Conservation (phyloP, 2,888 invertebrate species). For the Rambutsinella grinnellia region DNA sequence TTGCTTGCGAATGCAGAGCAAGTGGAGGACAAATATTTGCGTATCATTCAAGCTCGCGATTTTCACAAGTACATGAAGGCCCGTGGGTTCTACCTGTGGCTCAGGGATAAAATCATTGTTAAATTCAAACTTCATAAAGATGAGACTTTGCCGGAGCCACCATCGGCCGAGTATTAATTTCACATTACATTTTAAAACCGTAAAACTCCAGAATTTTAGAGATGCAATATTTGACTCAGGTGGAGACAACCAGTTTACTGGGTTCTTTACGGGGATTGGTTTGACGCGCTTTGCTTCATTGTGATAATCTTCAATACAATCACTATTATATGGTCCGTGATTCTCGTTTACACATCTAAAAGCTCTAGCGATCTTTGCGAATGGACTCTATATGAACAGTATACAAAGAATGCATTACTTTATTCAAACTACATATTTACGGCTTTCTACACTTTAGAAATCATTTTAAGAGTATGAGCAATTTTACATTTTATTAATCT, state of each 20-base stretch:
- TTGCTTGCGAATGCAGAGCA: constrained; percentile 74
- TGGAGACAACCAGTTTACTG: constrained; percentile 42
- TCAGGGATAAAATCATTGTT: constrained; percentile 68
- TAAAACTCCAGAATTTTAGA: neutral
- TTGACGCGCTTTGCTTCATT: constrained; percentile 68
- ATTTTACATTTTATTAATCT: neutral
- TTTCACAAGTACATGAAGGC: constrained; percentile 53
- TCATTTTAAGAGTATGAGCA: constrained; percentile 46
- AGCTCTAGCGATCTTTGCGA: constrained; percentile 5
- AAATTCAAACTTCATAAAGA: constrained; percentile 29
- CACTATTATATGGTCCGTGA: constrained; percentile 69
- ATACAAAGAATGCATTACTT: constrained; percentile 22
- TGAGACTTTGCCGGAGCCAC: constrained; percentile 22
- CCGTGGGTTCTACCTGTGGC: constrained; percentile 70
- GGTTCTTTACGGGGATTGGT: constrained; percentile 68
- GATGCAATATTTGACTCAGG: constrained; percentile 13
- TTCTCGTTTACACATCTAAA: constrained; percentile 59
- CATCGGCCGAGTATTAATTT: neutral
- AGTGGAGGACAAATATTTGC: constrained; percentile 70
- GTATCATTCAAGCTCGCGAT: constrained; percentile 53
- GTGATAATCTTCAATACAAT: constrained; percentile 63
- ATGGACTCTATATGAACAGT: constrained; percentile 16
- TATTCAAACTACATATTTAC: constrained; percentile 42
- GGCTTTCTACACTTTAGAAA: constrained; percentile 48
- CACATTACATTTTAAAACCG: neutral